A percentile compares a stretch with the other conserved stretches of the same genome.
Evolutionary conservation across 2,113 vertebrate species (phyloP).

Genomic region (Phrynosoma blainvillii): DNA sequence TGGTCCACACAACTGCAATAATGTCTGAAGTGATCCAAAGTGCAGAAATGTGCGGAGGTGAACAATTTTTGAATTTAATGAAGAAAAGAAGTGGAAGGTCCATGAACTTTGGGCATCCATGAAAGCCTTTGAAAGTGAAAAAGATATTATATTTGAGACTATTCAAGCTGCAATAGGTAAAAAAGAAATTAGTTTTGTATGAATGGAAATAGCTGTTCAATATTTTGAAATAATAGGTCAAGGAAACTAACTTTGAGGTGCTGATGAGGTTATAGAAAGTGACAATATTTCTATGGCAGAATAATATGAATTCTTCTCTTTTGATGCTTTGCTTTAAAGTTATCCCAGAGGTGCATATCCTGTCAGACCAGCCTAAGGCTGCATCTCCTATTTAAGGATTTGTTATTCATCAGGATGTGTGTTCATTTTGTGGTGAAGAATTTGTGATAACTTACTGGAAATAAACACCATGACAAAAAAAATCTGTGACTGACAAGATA

Average conservation of each 20-base stretch:
- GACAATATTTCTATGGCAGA: background rate
- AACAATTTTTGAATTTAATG: background rate
- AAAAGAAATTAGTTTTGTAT: constrained; percentile 10
- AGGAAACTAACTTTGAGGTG: background rate
- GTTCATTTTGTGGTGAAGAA: constrained; percentile 56
- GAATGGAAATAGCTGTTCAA: constrained; percentile 15
- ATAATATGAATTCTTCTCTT: constrained; percentile 20
- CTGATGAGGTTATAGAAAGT: constrained; percentile 25
- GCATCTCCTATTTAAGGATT: constrained; percentile 51
- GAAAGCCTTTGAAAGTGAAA: constrained; percentile 8
- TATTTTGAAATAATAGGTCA: background rate
- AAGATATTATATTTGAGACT: constrained; percentile 1
- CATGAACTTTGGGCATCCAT: background rate
- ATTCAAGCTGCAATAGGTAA: background rate
- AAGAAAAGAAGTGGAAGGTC: background rate
- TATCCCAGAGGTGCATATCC: constrained; percentile 32
- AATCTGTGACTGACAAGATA: background rate
- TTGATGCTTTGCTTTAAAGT: constrained; percentile 57
- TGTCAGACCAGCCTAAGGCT: constrained; percentile 43
- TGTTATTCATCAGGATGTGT: constrained; percentile 50
- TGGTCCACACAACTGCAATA: background rate
- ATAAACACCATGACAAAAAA: constrained; percentile 36
- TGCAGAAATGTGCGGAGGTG: background rate
- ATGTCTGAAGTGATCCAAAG: background rate
- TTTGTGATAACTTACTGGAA: constrained; percentile 56